Conservation (phyloP, 2,113 vertebrate genomes). For the Fulmarus glacialis region DNA sequence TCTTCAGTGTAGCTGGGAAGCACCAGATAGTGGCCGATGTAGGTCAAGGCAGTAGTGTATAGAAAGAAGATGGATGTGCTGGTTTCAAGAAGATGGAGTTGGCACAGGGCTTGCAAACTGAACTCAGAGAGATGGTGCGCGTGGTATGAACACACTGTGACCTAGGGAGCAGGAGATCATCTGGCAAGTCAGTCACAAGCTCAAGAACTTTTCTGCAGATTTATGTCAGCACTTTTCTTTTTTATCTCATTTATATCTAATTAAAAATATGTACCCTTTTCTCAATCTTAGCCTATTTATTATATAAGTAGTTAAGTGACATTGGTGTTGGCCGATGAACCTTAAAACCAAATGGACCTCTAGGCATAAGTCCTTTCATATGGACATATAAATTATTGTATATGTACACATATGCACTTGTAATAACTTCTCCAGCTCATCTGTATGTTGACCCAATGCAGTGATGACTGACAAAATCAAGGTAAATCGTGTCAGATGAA, state of each 20-base stretch:
- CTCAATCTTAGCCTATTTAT: neutral
- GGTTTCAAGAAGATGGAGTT: slow-evolving; percentile 63
- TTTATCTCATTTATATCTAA: neutral
- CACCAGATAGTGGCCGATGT: slow-evolving; percentile 37
- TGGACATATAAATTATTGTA: neutral
- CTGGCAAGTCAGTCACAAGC: neutral
- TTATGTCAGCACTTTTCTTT: neutral
- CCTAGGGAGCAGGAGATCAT: neutral
- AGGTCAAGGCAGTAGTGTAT: slow-evolving; percentile 51
- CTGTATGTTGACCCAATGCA: neutral
- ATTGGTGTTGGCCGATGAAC: neutral
- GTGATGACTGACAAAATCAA: neutral
- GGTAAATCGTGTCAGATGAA: neutral
- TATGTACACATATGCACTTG: neutral
- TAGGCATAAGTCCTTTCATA: neutral
- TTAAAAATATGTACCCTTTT: neutral
- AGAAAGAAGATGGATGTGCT: slow-evolving; percentile 60
- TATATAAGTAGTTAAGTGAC: neutral
- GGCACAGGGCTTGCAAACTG: slow-evolving; percentile 49
- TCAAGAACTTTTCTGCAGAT: neutral
- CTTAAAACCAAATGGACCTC: neutral
- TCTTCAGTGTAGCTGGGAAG: slow-evolving; percentile 60
- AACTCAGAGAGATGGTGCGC: slow-evolving; percentile 59
- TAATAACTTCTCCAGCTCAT: neutral
- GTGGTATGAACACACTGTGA: slow-evolving; percentile 67